phyloP scores from a whole-genome alignment of 2,113 vertebrate species.

The Anser cygnoides region DNA sequence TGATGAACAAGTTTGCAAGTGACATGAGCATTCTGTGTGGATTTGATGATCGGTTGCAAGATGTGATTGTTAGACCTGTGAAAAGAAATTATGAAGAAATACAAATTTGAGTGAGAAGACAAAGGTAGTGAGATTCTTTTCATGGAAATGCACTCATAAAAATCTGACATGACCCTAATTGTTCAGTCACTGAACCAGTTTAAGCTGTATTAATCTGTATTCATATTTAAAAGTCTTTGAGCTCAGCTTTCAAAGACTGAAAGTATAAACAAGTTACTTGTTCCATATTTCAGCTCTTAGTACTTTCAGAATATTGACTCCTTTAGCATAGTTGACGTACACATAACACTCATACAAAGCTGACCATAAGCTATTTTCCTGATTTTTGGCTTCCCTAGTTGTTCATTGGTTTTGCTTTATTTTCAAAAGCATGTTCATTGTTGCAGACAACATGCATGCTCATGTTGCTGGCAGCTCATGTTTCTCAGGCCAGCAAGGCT shows the following conservation, averaged over 20 bases:
- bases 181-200: background rate
- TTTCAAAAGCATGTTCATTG: background rate
- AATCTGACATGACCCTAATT: background rate
- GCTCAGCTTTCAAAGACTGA: background rate
- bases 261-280: background rate
- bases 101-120: background rate
- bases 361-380: background rate
- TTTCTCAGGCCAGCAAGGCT: background rate
- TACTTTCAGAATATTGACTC: background rate
- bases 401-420: background rate
- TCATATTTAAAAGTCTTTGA: background rate
- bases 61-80: background rate
- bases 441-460: background rate
- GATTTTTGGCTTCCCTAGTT: background rate
- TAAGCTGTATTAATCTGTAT: background rate
- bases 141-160: background rate
- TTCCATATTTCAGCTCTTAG: background rate
- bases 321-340: background rate
- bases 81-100: background rate
- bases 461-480: rapidly evolving
- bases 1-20: background rate
- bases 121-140: background rate
- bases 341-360: background rate
- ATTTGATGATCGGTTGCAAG: background rate
- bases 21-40: rapidly evolving